These are phyloP conservation scores for Lomographa bimaculata DNA, from an alignment of 2,888 invertebrate genomes.

Conservation along the genomic window DNA sequence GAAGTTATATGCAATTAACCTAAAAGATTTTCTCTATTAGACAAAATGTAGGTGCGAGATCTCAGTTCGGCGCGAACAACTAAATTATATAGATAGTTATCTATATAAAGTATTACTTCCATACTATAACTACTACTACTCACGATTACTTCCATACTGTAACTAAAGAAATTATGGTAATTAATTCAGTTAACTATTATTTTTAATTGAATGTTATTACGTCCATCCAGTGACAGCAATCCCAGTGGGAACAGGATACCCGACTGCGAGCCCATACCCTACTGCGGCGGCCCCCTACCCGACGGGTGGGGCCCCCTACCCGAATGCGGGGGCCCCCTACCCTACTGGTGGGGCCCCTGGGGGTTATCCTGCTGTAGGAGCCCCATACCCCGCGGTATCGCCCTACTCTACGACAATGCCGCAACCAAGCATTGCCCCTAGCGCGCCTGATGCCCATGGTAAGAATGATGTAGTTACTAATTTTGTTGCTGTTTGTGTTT, in stretches of 20 bases:
- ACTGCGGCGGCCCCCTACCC: constrained; percentile 26
- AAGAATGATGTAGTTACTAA: constrained; percentile 16
- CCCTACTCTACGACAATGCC: constrained; percentile 30
- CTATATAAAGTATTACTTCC: no score
- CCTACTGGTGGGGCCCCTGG: constrained; percentile 36
- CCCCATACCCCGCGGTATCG: constrained; percentile 31
- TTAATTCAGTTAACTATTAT: no score
- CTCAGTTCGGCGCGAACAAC: no score
- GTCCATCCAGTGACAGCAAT: constrained; percentile 4
- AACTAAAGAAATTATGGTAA: no score
- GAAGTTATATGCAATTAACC: no score
- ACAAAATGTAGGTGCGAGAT: no score
- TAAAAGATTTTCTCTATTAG: no score
- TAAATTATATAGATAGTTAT: no score
- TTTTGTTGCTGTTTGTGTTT: not conserved
- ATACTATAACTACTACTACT: no score
- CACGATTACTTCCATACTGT: no score
- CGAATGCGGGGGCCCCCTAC: constrained; percentile 32
- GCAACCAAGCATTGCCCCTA: constrained; percentile 39
- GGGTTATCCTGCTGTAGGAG: constrained; percentile 35
- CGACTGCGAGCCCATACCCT: constrained; percentile 17
- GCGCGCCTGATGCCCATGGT: constrained; percentile 60
- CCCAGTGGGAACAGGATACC: constrained; percentile 27
- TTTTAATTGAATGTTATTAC: no score
- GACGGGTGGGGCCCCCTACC: constrained; percentile 30